These are phyloP conservation scores for Furcifer pardalis DNA, from an alignment of 2,797 vertebrate genomes.

Conservation along the genomic window DNA sequence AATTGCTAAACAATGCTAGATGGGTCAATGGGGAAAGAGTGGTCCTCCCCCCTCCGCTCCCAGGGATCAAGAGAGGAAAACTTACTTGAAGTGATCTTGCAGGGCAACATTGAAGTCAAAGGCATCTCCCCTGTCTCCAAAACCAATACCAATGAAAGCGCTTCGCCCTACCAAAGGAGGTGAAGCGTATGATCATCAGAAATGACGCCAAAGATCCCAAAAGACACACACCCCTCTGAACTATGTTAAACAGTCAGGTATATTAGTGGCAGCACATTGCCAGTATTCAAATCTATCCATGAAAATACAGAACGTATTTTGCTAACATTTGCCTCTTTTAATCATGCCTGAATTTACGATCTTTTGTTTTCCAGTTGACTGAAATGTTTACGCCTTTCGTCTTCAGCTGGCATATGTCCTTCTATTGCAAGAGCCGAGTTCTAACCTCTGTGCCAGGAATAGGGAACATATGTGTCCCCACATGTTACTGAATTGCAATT, in stretches of 20 bases:
- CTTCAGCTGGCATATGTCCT: not conserved
- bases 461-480: not conserved
- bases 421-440: not conserved
- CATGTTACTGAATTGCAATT: no score
- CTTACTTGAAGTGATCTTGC: conserved; percentile 98
- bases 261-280: not conserved
- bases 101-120: conserved; percentile 95
- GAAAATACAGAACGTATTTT: not conserved
- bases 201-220: not conserved
- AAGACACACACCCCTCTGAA: not conserved
- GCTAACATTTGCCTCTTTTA: not conserved
- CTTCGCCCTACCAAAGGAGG: conserved; percentile 82
- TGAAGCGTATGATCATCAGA: conserved; percentile 2
- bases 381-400: not conserved
- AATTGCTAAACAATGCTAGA: not conserved
- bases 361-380: not conserved
- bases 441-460: not conserved
- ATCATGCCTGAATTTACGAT: not conserved
- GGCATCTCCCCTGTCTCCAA: conserved; percentile 91
- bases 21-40: not conserved
- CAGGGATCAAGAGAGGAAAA: conserved; percentile 10
- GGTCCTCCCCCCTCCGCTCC: no score
- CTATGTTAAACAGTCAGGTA: not conserved
- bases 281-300: not conserved
- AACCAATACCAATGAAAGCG: conserved; percentile 95